Conservation (phyloP, 1,140 invertebrate genomes). For the Condylostylus longicornis region DNA sequence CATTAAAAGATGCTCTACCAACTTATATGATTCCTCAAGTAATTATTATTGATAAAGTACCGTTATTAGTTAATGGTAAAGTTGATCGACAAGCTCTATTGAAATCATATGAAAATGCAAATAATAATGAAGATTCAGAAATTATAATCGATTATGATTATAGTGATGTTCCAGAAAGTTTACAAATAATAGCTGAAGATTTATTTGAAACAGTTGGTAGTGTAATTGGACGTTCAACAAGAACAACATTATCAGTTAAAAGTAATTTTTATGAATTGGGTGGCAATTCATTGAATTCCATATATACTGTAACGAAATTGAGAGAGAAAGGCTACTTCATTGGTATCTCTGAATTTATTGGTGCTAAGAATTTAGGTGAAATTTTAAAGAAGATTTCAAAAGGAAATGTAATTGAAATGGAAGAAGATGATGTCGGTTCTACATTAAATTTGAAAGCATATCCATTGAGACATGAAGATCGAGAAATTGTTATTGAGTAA, state of each 20-base stretch:
- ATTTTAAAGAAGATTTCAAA: constrained; percentile 41
- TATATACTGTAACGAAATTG: constrained; percentile 61
- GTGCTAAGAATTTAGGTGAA: constrained; percentile 49
- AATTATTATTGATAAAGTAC: constrained; percentile 53
- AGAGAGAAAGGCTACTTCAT: constrained; percentile 63
- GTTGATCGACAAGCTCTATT: constrained; percentile 62
- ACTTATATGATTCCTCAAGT: constrained; percentile 68
- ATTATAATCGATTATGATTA: constrained; percentile 40
- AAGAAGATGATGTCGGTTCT: constrained; percentile 20
- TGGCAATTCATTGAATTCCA: constrained; percentile 73
- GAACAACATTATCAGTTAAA: constrained; percentile 39
- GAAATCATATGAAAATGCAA: constrained; percentile 51
- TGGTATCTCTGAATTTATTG: constrained; percentile 64
- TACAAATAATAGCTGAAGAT: constrained; percentile 45
- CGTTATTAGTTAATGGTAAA: constrained; percentile 70
- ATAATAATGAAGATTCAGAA: constrained; percentile 36
- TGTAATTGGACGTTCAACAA: constrained; percentile 45
- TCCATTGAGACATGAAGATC: constrained; percentile 43
- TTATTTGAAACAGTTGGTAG: constrained; percentile 56
- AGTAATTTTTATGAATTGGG: constrained; percentile 72
- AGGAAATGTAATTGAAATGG: constrained; percentile 18
- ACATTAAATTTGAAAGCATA: constrained; percentile 37
- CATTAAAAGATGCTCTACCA: constrained; percentile 45
- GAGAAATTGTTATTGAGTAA: constrained; percentile 42
- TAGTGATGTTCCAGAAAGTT: constrained; percentile 38